These are phyloP conservation scores for Cremastinae sp. DNA, from an alignment of 2,888 invertebrate genomes.

Conservation along the genomic window DNA sequence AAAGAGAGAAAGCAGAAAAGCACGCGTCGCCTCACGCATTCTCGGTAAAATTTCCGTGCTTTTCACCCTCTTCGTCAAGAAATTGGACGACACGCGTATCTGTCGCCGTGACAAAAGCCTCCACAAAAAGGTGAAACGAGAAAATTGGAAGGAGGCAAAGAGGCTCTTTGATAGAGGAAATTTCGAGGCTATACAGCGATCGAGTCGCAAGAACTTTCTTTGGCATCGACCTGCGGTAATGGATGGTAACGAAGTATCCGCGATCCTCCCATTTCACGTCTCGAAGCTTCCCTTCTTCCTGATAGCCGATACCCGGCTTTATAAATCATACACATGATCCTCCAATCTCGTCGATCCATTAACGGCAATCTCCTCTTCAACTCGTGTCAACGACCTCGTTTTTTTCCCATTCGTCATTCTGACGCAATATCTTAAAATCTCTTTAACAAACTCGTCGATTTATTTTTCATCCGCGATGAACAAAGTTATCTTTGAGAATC, in stretches of 20 bases:
- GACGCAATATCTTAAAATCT: too few relatives aligned
- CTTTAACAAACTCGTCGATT: too few relatives aligned
- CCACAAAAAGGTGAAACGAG: background rate
- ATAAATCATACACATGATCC: background rate
- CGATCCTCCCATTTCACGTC: slow-evolving; percentile 33
- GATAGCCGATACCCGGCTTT: slow-evolving; percentile 5
- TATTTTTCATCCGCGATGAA: too few relatives aligned
- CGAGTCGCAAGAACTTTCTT: slow-evolving; percentile 16
- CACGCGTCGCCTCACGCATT: background rate
- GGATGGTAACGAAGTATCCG: slow-evolving; percentile 57
- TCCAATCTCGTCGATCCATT: background rate
- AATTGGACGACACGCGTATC: slow-evolving; percentile 19
- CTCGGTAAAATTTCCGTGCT: slow-evolving; percentile 10
- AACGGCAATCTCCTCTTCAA: background rate
- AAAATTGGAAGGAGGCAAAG: slow-evolving; percentile 5
- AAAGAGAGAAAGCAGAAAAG: background rate
- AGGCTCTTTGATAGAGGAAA: background rate
- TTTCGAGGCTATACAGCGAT: slow-evolving; percentile 11
- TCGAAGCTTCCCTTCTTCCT: background rate
- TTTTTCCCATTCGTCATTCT: too few relatives aligned
- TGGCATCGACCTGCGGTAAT: slow-evolving; percentile 35
- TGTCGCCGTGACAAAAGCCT: slow-evolving; percentile 4
- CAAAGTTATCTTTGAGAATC: too few relatives aligned
- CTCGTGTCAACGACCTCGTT: too few relatives aligned
- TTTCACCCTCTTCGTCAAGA: slow-evolving; percentile 24